Base-by-base conservation (phyloP, 2,888 invertebrate species). In the Onthophagus sagittarius region DNA sequence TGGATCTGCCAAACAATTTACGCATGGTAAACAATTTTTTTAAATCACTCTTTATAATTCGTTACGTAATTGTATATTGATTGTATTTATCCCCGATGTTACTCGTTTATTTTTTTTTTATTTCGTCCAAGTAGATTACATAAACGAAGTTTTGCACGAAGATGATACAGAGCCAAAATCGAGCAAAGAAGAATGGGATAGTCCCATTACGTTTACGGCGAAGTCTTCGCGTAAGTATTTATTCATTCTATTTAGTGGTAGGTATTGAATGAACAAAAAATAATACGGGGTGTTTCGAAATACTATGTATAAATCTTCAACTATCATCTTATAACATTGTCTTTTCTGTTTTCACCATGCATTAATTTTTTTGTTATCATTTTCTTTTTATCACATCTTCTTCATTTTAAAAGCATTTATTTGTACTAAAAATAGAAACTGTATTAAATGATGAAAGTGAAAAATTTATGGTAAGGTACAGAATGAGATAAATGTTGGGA, bases 191-290 rank as follows among this genome's bases (percentile, higher is more conserved):
- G 95, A 95, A 81, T 91, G 92, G 91, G 95, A 95, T 84, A 93
- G 93, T 85, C 94, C 94, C 82, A 94, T 96, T 79, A 95, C 94
- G 77, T 96, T 96, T 85, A 95, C 95, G 80, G 96, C 95, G 76
- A 93, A 94, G 88, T 92, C 94, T 84, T 93, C 92, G 86, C 93
- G 95, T 95, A 91, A 92, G 92, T 91, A 82, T 63, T 7, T 67
- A 5, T 11, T 53, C 7, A 71, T 23, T 53, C 39, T 7, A 2
- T 53, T 53, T 53, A 11, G 11, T 53, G 11, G 39, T 13, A 15
- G 23, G 1, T 13, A 15, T 32, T 9, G 67, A 32, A 67, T 23
- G 67, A 23, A 9, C 23, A 31, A 67, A 23, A 23, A 67, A 13
- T 67, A 15, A 23, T 23, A 23, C 3, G 23, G 23, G 23, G 23